Base-by-base conservation (phyloP, 2,113 vertebrate genomes). In the Tragelaphus imberbis region DNA sequence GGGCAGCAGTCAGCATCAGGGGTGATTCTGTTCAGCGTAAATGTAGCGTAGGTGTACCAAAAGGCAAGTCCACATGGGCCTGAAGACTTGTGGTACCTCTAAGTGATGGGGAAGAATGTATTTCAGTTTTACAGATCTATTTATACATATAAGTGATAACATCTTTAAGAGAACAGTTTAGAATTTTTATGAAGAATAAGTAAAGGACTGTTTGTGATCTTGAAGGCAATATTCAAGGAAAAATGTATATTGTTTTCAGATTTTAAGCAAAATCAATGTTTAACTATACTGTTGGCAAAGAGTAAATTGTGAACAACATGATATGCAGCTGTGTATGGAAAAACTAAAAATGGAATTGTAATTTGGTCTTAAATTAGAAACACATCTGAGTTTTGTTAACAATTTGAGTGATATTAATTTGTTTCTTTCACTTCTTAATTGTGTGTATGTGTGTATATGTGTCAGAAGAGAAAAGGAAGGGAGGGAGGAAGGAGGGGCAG, bases 341-440 rank as follows among this genome's bases (percentile, higher is more conserved):
- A 95, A 97, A 94, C 93, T 96, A 97, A 96, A 97, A 96, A 91
- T 90, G 88, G 97, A 91, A 94, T 55, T 90, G 63, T 91, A 96
- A 85, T 63, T 97, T 90, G 63, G 25, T 91, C 95, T 97, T 96
- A 97, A 98, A 94, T 97, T 97, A 97, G 97, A 98, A 98, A 92
- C 97, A 97, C 94, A 96, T 97, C 89, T 97, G 97, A 97, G 53
- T 94, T 97, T 96, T 95, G 88, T 98, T 98, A 98, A 96, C 94
- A 97, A 92, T 95, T 92, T 95, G 84, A 95, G 25, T 94, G 94
- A 96, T 95, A 97, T 93, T 97, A 98, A 97, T 94, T 97, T 91
- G 61, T 96, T 96, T 91, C 96, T 93, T 97, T 79, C 53, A 79
- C 90, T 92, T 47, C 51, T 87, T 94, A 97, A 89, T 89, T 97